Evolutionary conservation across 2,113 vertebrate genomes (phyloP), one percentile per base, ranked within the genome.

Genomic region (Lasiurus borealis): DNA sequence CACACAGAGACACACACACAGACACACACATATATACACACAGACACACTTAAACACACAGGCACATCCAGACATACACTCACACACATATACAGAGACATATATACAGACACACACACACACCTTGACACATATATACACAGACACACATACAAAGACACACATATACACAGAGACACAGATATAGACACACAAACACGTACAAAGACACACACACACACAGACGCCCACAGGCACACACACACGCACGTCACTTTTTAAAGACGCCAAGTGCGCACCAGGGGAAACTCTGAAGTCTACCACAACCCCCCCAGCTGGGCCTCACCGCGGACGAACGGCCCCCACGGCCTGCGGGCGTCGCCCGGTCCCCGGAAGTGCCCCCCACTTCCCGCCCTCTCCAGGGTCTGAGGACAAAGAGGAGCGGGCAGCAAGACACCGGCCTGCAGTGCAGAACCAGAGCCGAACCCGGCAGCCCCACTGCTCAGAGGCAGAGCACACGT

Each of bases 391-490:
- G 81, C 23, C 52, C 66, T 95, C 73, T 21, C 23, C 10, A 62
- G 62, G 10, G 13, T 88, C 85, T 59, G 85, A 93, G 75, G 82
- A 97, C 96, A 95, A 93, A 95, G 81, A 87, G 72, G 86, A 73
- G n/a, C 95, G 90, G 12, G 44, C 12, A n/a, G 54, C 18, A 46
- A 9, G 5, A 87, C 73, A 50, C 15, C 16, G 50, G 34, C 59
- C 81, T 52, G 71, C 1, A 16, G 0, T 6, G 27, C 34, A 66
- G 68, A 36, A 40, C 18, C 4, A 50, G 54, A 40, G 5, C 0
- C 4, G 1, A 84, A 40, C 48, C 64, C 2, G 40, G n/a, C 40
- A 54, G 62, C 80, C 12, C 29, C 8, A 25, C n/a, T 9, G n/a
- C 6, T 13, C 69, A 23, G 5, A 27, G 1, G 12, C 69, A 73